Evolutionary conservation across 2,888 invertebrate species (phyloP), one percentile per base, ranked within the genome.

Genomic region (Cybosia mesomella): DNA sequence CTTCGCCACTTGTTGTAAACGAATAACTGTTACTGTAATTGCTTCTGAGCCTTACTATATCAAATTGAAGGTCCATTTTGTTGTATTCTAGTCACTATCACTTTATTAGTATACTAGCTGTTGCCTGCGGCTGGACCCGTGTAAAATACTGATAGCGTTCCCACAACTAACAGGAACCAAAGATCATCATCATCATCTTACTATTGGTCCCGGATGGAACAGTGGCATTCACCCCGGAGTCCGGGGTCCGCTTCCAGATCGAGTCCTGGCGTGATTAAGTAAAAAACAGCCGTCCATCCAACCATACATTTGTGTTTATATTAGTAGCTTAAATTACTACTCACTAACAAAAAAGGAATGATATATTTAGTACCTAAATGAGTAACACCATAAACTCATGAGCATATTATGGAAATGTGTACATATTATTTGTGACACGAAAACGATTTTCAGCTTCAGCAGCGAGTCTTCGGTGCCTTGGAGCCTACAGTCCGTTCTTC

Each of bases 1-100:
- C 77, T 77, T 76, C 79, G 8, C 71, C 70, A 73, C 72, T 72
- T 68, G 43, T 72, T 74, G 73, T 80, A 80, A 83, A 78, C 73
- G 74, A 76, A 79, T 80, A 74, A 81, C 72, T 62, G 73, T 64
- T 69, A 71, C 65, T 64, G 61, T 66, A 59, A 66, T 66, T 59
- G 57, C 53, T 61, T 58, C 53, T 18, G 43, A 66, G 57, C 24
- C 60, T 57, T 39, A 39, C 24, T 39, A 59, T 66, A 54, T 59
- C 39, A 62, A 32, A 28, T 24, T 13, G 22, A 59, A 64, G 36
- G 28, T 64, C 10, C 22, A 43, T 58, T 59, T 32, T 55, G 10
- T 18, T 36, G 39, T 11, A 22, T 66, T 57, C 2, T 34, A 58
- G 10, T 58, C 28, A 32, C 36, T 36, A n/a, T 55, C 22, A 55